Percentiles rank a stretch among this genome's conserved stretches.
Evolutionary conservation across 30 jellyfish, hydroid and myxozoan species (phyloP).

Genomic region (Chrysaora quinquecirrha): DNA sequence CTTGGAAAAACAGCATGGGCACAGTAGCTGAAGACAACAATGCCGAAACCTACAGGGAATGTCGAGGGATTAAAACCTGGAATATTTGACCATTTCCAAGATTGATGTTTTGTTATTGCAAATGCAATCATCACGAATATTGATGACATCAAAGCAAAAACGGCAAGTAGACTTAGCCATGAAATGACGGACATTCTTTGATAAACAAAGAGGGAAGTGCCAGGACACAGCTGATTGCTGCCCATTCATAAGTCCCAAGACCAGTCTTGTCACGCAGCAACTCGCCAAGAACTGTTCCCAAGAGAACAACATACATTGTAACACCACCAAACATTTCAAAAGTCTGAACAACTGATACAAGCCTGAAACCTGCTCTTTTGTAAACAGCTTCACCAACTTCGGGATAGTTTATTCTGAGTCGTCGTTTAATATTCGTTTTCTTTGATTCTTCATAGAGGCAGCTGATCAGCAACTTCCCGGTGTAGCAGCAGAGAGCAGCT

Average conservation of each 20-base stretch:
- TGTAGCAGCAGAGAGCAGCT: constrained; percentile 88
- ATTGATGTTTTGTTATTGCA: constrained; percentile 70
- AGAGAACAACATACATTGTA: constrained; percentile 80
- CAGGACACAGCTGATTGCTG: constrained; percentile 77
- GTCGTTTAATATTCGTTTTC: constrained; percentile 69
- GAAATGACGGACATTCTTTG: constrained; percentile 91
- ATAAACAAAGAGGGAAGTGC: constrained; percentile 87
- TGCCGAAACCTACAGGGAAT: constrained; percentile 95
- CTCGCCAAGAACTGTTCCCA: constrained; percentile 87
- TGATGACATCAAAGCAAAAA: constrained; percentile 87
- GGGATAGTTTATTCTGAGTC: constrained; percentile 88
- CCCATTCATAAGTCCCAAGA: constrained; percentile 91
- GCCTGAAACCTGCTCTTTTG: constrained; percentile 58
- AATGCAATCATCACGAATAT: constrained; percentile 76
- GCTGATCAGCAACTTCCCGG: constrained; percentile 84
- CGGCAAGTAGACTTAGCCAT: constrained; percentile 92
- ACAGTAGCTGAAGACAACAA: constrained; percentile 92
- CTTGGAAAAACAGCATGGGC: constrained; percentile 99
- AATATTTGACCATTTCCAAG: constrained; percentile 73
- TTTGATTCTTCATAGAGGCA: constrained; percentile 92
- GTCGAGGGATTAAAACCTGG: constrained; percentile 89
- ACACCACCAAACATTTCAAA: constrained; percentile 97
- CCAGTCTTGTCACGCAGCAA: constrained; percentile 70
- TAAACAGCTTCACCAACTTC: constrained; percentile 93
- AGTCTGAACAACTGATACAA: constrained; percentile 75